These are phyloP conservation scores for Acanthopleura granulata DNA, from an alignment of 2,888 invertebrate species.

Conservation along the genomic window DNA sequence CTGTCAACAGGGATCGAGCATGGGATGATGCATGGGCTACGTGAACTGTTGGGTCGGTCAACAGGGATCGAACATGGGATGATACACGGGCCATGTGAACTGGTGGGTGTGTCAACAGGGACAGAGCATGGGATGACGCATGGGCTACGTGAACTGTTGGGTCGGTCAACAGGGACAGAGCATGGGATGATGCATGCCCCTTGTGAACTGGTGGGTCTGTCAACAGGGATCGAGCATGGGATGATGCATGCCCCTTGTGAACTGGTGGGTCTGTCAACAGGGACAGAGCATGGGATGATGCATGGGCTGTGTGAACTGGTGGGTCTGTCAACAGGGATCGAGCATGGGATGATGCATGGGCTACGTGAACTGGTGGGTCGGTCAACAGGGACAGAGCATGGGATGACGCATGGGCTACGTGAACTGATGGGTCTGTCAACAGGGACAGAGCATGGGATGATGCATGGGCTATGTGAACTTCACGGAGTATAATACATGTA, in stretches of 20 bases:
- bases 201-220: constrained; percentile 67
- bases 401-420: constrained; percentile 41
- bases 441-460: too few relatives aligned
- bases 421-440: constrained; percentile 63
- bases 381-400: constrained; percentile 16
- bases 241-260: constrained; percentile 40
- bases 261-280: constrained; percentile 62
- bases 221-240: background rate
- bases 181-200: background rate
- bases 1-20: constrained; percentile 37
- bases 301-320: constrained; percentile 47
- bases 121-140: too few relatives aligned
- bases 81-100: constrained; percentile 32
- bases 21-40: constrained; percentile 30
- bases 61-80: too few relatives aligned
- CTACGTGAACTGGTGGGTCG: constrained; percentile 67
- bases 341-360: too few relatives aligned
- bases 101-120: constrained; percentile 60
- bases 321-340: constrained; percentile 50
- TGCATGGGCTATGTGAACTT: too few relatives aligned
- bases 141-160: constrained; percentile 60
- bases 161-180: constrained; percentile 47
- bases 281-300: too few relatives aligned
- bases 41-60: constrained; percentile 66
- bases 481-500: background rate